Base-by-base conservation (phyloP, 2,113 vertebrate species). In the Leuciscus idus region DNA sequence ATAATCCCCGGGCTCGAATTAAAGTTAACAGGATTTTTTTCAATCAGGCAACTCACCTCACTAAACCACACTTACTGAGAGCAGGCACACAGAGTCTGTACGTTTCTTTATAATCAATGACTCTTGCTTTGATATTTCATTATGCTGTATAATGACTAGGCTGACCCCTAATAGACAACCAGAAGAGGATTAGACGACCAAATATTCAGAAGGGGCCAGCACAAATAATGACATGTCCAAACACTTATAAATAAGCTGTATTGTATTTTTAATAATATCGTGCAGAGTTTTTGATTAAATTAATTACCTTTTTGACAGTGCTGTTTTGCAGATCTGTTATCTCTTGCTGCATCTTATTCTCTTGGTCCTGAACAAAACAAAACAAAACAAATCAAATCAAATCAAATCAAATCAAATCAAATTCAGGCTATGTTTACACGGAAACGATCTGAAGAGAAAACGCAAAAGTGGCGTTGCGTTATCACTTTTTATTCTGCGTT, bases 221-320 rank as follows among this genome's bases (percentile, higher is more conserved):
- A 39, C 48, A 13, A 50, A 50, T 50, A 50, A 50, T 13, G 6
- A 30, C 26, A 66, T 15, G 2, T 28, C 61, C 4, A 64, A 64
- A 64, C 23, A 15, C 6, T 39, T 39, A 39, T 39, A 39, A 39
- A 39, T 7, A 43, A 43, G 43, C 8, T 0, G 10, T 43, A 43
- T 43, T 2, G 0, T 43, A 10, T 43, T 43, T 8, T 43, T 43
- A 43, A 43, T 43, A 10, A 43, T 43, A 43, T 43, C 2, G 43
- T 43, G 10, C 43, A 43, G 43, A 43, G 43, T 43, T 43, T 43
- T 64, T 4, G 48, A 64, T 55, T 50, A 36, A 72, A 61, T 15
- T 4, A 50, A 13, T 33, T 95, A 99, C 98, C 97, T 97, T 96
- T 89, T 94, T 97, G 85, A 98, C 96, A 91, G 91, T 94, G 48